These are phyloP conservation scores for Laterallus jamaicensis DNA, from an alignment of 2,113 vertebrate species.

Conservation along the genomic window DNA sequence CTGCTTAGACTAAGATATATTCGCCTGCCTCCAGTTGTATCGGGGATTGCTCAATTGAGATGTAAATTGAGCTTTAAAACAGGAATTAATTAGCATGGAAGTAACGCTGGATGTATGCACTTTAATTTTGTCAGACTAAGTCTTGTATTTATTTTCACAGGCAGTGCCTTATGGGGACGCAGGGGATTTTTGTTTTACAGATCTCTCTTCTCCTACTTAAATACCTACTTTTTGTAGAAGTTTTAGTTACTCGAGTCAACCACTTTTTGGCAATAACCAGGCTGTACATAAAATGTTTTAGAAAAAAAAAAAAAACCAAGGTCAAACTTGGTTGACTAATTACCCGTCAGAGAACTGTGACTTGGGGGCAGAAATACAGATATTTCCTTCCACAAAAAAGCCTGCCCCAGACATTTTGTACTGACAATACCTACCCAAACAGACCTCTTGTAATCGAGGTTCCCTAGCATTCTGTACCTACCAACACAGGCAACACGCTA, in stretches of 20 bases:
- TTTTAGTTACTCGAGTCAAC: conserved; percentile 12
- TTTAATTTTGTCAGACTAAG: conserved; percentile 41
- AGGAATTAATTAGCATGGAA: conserved; percentile 55
- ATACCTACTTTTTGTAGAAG: neutral
- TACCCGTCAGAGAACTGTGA: neutral
- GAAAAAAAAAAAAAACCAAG: neutral
- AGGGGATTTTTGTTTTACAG: neutral
- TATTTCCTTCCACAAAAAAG: neutral
- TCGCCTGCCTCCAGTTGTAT: conserved; percentile 12
- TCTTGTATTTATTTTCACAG: conserved; percentile 39
- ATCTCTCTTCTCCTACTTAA: neutral
- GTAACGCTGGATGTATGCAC: neutral
- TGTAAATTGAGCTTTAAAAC: conserved; percentile 54
- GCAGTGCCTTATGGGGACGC: neutral
- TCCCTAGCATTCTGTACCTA: neutral
- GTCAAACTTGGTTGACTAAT: neutral
- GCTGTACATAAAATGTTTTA: neutral
- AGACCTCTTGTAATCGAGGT: neutral
- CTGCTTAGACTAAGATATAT: neutral
- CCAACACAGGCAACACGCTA: neutral
- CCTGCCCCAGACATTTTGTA: conserved; percentile 21
- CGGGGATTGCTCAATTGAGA: conserved; percentile 44
- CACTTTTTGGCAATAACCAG: neutral
- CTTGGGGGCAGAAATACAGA: neutral
- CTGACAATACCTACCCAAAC: neutral